These are phyloP conservation scores for Caenorhabditis sinica DNA, from an alignment of 2,888 invertebrate species.

Conservation along the genomic window DNA sequence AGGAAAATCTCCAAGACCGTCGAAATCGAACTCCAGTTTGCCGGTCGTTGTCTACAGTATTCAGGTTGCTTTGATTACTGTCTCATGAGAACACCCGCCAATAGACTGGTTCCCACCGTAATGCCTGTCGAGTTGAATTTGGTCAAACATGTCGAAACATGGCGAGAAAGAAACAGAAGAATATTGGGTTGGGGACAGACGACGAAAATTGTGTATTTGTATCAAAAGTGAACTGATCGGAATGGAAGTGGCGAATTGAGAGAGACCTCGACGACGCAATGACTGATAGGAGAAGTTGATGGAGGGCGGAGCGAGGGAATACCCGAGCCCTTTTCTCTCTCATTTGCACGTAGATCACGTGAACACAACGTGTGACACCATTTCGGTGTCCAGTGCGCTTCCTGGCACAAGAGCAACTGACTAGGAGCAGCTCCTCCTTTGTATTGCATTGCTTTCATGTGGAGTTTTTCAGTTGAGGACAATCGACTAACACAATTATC, in stretches of 20 bases:
- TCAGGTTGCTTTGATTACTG: neutral
- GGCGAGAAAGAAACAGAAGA: conserved; percentile 20
- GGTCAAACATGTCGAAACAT: conserved; percentile 13
- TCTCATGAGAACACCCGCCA: neutral
- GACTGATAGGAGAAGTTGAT: conserved; percentile 26
- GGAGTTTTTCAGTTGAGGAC: neutral
- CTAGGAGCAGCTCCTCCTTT: conserved; percentile 20
- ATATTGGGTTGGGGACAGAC: neutral
- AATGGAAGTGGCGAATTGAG: conserved; percentile 31
- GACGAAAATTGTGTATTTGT: conserved; percentile 29
- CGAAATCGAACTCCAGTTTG: no score
- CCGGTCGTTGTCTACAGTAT: neutral
- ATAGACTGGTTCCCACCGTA: neutral
- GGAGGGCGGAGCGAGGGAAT: conserved; percentile 53
- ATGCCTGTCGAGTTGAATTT: conserved; percentile 31
- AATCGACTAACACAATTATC: neutral
- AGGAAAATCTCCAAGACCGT: no score
- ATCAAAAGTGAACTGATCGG: conserved; percentile 51
- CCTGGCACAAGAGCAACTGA: conserved; percentile 54
- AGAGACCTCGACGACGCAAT: conserved; percentile 14
- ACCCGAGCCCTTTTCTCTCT: conserved; percentile 38
- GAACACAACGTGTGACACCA: conserved; percentile 41
- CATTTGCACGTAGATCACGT: conserved; percentile 50
- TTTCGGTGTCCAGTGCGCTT: conserved; percentile 19
- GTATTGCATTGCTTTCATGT: conserved; percentile 3